Percentiles rank a stretch among this genome's conserved stretches.
Conservation (phyloP, 2,113 vertebrate genomes). For the Lontra canadensis region DNA sequence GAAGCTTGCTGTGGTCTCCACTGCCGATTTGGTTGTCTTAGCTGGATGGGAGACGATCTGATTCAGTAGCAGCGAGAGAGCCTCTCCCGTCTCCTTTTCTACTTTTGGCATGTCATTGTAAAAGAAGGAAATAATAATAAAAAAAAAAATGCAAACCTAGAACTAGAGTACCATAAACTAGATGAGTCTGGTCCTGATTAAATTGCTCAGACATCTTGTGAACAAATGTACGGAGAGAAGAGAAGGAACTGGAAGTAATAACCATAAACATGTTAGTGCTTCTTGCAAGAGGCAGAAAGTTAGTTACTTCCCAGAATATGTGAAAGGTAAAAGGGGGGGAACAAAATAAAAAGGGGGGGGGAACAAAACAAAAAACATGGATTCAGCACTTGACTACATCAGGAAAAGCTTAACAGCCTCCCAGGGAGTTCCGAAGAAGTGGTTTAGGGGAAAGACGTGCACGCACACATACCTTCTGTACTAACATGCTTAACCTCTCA, state of each 20-base stretch:
- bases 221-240: not conserved
- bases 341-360: not conserved
- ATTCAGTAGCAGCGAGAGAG: slow-evolving; percentile 53
- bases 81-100: slow-evolving; percentile 45
- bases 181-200: not conserved
- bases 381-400: slow-evolving; percentile 68
- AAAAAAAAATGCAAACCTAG: not conserved
- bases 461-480: not conserved
- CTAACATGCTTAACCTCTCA: slow-evolving; percentile 70
- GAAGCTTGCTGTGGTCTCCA: slow-evolving; percentile 44
- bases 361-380: not conserved
- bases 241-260: not conserved
- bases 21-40: slow-evolving; percentile 30
- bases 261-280: slow-evolving; percentile 18
- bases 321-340: not conserved
- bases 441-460: not conserved
- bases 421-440: slow-evolving; percentile 66
- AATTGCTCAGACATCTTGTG: not conserved
- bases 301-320: not conserved
- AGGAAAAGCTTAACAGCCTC: slow-evolving; percentile 38
- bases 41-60: not conserved
- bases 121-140: slow-evolving; percentile 61
- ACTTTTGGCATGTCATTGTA: not conserved
- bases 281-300: slow-evolving; percentile 8
- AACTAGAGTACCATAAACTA: not conserved